These are phyloP conservation scores for Eucriotettix oculatus DNA, from an alignment of 2,888 invertebrate genomes.

Conservation along the genomic window DNA sequence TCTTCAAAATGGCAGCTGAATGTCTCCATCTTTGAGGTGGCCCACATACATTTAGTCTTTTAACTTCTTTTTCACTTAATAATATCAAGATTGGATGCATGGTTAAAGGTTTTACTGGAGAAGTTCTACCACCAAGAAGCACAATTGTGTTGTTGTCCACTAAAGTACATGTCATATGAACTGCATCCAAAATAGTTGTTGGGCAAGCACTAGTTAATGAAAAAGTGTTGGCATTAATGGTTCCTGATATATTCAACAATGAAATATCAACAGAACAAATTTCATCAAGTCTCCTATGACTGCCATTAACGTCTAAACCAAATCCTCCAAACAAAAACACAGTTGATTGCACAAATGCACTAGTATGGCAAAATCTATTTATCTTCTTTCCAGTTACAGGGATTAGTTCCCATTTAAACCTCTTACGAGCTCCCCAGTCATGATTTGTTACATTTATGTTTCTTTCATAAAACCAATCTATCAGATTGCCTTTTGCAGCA, in stretches of 20 bases:
- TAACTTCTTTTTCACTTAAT: neutral
- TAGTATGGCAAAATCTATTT: neutral
- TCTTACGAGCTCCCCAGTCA: too few species aligned
- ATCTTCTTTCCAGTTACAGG: neutral
- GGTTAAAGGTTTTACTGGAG: conserved; percentile 18
- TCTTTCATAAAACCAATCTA: conserved; percentile 7
- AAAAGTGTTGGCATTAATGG: neutral
- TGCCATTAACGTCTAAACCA: conserved; percentile 4
- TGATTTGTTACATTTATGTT: neutral
- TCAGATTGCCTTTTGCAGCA: conserved; percentile 18
- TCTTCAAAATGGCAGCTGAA: conserved; percentile 19
- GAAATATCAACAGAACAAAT: neutral
- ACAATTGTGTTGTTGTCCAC: conserved; percentile 13
- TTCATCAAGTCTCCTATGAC: neutral
- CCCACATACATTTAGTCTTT: conserved; percentile 7
- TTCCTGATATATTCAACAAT: neutral
- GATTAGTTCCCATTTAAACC: too few species aligned
- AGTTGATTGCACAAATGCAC: neutral
- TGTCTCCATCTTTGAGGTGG: conserved; percentile 24
- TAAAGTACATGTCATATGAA: conserved; percentile 14
- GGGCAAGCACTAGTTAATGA: too few species aligned
- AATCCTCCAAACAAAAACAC: conserved; percentile 13
- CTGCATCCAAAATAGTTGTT: neutral
- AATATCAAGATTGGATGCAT: neutral
- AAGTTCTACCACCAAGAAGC: conserved; percentile 24